A percentile compares a stretch with the other conserved stretches of the same genome.
Conservation (phyloP, 1,140 invertebrate species). For the Macrostomum lignano region DNA sequence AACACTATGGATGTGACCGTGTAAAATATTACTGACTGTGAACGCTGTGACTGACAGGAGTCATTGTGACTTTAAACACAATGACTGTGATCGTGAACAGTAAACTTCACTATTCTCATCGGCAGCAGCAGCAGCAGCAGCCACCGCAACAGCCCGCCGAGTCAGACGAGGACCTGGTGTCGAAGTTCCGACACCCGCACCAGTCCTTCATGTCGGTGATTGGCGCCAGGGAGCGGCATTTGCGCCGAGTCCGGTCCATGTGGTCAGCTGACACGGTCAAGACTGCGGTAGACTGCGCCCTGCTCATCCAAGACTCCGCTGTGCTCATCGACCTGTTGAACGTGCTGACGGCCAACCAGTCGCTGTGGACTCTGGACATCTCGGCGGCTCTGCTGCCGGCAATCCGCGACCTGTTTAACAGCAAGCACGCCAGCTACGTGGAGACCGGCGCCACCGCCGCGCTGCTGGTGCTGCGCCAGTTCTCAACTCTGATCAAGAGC, state of each 20-base stretch:
- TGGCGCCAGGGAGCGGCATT: not conserved
- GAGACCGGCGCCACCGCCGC: too few relatives aligned
- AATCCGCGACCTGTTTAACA: slow-evolving; percentile 52
- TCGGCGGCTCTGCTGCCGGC: slow-evolving; percentile 50
- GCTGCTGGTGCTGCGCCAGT: too few relatives aligned
- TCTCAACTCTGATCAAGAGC: too few relatives aligned
- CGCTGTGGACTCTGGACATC: slow-evolving; percentile 51
- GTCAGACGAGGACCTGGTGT: not conserved
- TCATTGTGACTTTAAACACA: too few relatives aligned
- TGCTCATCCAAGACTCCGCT: not conserved
- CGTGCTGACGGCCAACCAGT: slow-evolving; percentile 3
- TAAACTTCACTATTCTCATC: too few relatives aligned
- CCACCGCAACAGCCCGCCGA: too few relatives aligned
- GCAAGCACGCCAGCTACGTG: too few relatives aligned
- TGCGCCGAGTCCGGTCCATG: not conserved
- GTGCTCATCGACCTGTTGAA: slow-evolving; percentile 1
- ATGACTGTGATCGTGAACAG: too few relatives aligned
- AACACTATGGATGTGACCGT: too few relatives aligned
- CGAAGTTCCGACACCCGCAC: not conserved
- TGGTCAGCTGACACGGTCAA: slow-evolving; percentile 1
- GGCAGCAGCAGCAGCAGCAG: too few relatives aligned
- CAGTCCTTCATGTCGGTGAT: not conserved
- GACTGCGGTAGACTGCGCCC: slow-evolving; percentile 14
- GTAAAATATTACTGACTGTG: too few relatives aligned
- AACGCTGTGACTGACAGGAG: too few relatives aligned